phyloP scores from a whole-genome alignment of 2,797 vertebrate genomes.

The Halcyon smyrnensis region DNA sequence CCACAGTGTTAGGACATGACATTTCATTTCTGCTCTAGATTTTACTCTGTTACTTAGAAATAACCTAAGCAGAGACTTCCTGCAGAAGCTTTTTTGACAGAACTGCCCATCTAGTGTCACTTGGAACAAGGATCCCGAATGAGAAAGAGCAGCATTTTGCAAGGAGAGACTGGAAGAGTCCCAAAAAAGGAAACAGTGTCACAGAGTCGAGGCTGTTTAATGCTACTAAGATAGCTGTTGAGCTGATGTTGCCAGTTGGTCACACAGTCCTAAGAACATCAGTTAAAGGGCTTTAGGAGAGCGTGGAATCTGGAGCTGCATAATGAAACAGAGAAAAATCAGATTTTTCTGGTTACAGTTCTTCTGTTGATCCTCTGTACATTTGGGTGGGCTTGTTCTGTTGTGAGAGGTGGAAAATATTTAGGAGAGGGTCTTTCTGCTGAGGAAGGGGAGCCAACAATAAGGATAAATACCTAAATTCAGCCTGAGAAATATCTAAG shows the following conservation, averaged over 20 bases:
- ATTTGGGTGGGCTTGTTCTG: background rate
- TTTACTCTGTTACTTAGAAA: background rate
- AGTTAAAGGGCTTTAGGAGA: conserved; percentile 8
- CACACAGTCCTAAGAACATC: background rate
- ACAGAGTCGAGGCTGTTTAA: background rate
- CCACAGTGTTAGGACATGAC: background rate
- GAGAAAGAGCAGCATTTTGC: background rate
- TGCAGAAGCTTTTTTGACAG: background rate
- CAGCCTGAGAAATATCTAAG: background rate
- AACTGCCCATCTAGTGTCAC: background rate
- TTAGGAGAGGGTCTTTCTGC: background rate
- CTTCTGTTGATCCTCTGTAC: background rate
- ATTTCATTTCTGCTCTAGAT: background rate
- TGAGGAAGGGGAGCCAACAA: background rate
- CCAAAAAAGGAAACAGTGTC: background rate
- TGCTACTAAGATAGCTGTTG: background rate
- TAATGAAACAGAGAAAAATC: background rate
- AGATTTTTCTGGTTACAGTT: background rate
- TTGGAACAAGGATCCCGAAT: background rate
- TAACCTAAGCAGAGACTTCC: background rate
- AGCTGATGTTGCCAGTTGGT: background rate
- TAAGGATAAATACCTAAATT: background rate
- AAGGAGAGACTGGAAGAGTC: background rate
- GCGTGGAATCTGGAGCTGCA: background rate
- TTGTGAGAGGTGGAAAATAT: background rate